Percentiles rank a stretch among this genome's conserved stretches.
Evolutionary conservation across 1,140 invertebrate species (phyloP).

Genomic region (Portunus trituberculatus): DNA sequence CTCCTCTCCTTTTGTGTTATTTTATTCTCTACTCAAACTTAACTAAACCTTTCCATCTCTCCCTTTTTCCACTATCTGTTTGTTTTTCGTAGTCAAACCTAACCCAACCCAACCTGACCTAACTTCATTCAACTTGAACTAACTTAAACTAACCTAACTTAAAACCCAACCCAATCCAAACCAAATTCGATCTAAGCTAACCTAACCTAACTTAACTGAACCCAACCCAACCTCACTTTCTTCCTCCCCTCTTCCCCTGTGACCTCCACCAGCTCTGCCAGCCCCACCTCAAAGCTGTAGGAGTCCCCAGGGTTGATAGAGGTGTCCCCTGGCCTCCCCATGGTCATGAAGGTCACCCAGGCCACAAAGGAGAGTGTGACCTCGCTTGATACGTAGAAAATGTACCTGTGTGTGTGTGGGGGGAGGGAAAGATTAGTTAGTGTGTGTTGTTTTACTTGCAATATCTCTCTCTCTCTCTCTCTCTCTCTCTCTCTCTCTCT

Average conservation of each 20-base stretch:
- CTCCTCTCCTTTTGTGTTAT: too few relatives aligned
- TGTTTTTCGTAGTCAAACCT: too few relatives aligned
- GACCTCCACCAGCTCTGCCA: neutral
- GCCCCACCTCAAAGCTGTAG: slow-evolving; percentile 53
- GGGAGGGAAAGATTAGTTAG: neutral
- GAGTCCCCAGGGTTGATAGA: slow-evolving; percentile 57
- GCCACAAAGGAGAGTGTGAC: slow-evolving; percentile 86
- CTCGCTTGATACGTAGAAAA: slow-evolving; percentile 87
- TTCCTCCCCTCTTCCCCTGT: neutral
- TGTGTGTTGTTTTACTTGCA: neutral
- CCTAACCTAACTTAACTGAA: neutral
- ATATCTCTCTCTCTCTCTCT: too few relatives aligned
- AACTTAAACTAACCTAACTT: too few relatives aligned
- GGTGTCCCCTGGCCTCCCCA: neutral
- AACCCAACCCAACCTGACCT: too few relatives aligned
- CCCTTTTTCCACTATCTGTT: too few relatives aligned
- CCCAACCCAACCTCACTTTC: neutral
- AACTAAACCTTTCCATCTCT: too few relatives aligned
- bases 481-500: too few relatives aligned
- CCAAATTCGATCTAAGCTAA: too few relatives aligned
- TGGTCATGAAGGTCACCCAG: slow-evolving; percentile 81
- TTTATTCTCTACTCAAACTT: too few relatives aligned
- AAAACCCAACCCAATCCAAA: too few relatives aligned
- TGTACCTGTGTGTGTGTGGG: slow-evolving; percentile 83
- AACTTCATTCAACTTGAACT: too few relatives aligned